A percentile compares a stretch with the other conserved stretches of the same genome.
Conservation (phyloP, 1,140 invertebrate genomes). For the Alviniconcha marisindica region DNA sequence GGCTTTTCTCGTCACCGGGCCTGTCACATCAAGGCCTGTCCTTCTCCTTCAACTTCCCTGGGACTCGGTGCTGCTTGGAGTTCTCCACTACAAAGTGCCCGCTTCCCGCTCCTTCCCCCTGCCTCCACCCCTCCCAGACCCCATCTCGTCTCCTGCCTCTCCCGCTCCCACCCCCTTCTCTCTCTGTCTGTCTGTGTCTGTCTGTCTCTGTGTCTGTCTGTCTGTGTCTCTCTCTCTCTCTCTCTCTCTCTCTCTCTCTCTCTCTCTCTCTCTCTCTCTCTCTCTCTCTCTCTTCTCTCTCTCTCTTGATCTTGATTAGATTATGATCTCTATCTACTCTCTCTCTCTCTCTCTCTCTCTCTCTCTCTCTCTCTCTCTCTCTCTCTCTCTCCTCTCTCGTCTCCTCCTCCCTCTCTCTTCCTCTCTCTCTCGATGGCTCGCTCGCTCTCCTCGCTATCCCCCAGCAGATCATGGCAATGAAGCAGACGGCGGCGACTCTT, state of each 20-base stretch:
- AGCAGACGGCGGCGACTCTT: not conserved
- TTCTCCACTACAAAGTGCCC: not conserved
- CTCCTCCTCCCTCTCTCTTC: constrained; percentile 11
- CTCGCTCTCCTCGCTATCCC: too few relatives aligned
- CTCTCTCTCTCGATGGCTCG: not conserved
- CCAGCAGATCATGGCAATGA: not conserved
- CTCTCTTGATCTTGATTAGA: not conserved
- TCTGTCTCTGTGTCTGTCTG: not conserved
- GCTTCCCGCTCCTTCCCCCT: not conserved
- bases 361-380: not conserved
- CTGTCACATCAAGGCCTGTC: constrained; percentile 33
- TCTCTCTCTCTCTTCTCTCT: not conserved
- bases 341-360: not conserved
- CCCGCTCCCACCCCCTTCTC: too few relatives aligned
- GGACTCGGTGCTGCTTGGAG: not conserved
- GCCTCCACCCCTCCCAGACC: not conserved
- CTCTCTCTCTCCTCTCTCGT: not conserved
- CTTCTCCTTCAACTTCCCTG: not conserved
- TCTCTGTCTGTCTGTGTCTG: too few relatives aligned
- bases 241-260: too few relatives aligned
- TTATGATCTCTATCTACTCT: not conserved
- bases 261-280: too few relatives aligned
- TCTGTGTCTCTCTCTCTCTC: not conserved
- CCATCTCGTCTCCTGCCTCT: not conserved
- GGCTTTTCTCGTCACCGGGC: not conserved